Evolutionary conservation across 2,888 invertebrate genomes (phyloP), one percentile per base, ranked within the genome.

Genomic region (Hypomecis atomaria): DNA sequence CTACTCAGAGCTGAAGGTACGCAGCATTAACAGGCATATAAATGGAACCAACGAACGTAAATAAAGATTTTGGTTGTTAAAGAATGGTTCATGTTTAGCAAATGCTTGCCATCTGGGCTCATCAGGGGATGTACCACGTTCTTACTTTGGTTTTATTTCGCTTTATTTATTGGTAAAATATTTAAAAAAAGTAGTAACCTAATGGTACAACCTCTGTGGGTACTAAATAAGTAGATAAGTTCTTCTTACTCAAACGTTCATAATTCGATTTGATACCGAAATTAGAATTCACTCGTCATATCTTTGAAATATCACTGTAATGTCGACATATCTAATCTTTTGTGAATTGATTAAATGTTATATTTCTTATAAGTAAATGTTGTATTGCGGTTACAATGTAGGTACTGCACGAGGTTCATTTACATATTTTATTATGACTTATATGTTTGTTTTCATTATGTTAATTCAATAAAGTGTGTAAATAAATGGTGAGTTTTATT

Each of bases 391-490:
- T 65, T 53, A 53, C 65, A 61, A 53, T 65, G 57, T 61, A 65
- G 60, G 59, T 42, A 89, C 87, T 90, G 86, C 87, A 85, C 82
- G 84, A 85, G 80, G 79, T 89, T 90, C 78, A 87, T 89, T 90
- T 90, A 84, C 81, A 87, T 87, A 87, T 84, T 84, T 81, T 78
- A 80, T 81, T 84, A 71, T 68, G 63, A 65, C 61, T 59, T 67
- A 81, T 85, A 88, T 87, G 86, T 90, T 92, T 91, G 88, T 90
- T 92, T 92, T 91, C 85, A 90, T 90, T 92, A 91, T 86, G 90
- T 92, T 92, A 87, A 84, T 89, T 92, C 87, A 93, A 92, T 93
- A 93, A 93, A 93, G 93, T 93, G 93, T 93, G 93, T 93, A 93
- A 89, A 92, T 93, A 90, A 87, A 77, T 60, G 23, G 5, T 59